These are phyloP conservation scores for Poecilia velifera DNA, from an alignment of 2,797 vertebrate species.

Conservation along the genomic window DNA sequence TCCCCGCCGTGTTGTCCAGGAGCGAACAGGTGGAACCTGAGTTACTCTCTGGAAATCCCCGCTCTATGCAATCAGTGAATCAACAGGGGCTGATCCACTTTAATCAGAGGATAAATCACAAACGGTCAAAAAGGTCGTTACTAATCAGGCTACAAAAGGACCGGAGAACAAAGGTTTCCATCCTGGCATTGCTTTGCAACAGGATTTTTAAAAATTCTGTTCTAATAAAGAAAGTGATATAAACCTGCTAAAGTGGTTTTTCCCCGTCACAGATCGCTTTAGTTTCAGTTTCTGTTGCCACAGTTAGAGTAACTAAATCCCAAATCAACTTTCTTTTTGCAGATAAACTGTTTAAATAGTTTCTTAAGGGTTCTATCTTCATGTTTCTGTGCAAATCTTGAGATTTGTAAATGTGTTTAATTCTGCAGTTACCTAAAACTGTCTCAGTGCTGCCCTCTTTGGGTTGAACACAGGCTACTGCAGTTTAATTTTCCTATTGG, in stretches of 20 bases:
- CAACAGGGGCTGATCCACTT: conserved; percentile 11
- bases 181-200: background rate
- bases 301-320: background rate
- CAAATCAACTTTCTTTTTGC: background rate
- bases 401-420: background rate
- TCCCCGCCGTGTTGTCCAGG: conserved; percentile 57
- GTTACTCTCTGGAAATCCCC: conserved; percentile 70
- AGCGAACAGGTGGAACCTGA: conserved; percentile 71
- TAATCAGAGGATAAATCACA: background rate
- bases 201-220: too few species aligned
- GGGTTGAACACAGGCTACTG: background rate
- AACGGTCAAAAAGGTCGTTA: background rate
- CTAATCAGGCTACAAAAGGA: background rate
- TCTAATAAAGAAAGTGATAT: too few species aligned
- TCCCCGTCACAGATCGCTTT: background rate
- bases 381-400: background rate
- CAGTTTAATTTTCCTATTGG: background rate
- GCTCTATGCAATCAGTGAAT: conserved; percentile 11
- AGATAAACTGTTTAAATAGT: background rate
- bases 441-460: background rate
- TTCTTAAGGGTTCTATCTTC: background rate
- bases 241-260: background rate
- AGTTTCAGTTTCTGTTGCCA: background rate
- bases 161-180: background rate
- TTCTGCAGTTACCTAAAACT: background rate